phyloP scores from a whole-genome alignment of 2,888 invertebrate species.

The Stenodema calcarata region DNA sequence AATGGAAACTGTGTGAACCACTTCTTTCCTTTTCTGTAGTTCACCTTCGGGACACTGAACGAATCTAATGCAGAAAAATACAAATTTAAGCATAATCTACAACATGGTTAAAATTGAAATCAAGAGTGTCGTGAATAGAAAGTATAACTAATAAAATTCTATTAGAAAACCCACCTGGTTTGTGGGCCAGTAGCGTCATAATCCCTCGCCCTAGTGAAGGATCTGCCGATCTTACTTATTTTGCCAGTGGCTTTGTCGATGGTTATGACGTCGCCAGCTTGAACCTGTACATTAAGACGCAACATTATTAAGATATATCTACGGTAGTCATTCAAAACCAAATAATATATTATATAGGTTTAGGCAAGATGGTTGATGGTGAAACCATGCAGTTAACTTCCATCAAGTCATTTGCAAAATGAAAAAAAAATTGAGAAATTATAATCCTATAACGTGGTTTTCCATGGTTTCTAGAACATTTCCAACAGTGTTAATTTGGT shows the following conservation, averaged over 20 bases:
- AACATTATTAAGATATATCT: neutral
- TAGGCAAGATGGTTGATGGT: too few relatives aligned
- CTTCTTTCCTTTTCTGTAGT: conserved; percentile 96
- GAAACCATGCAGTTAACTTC: too few relatives aligned
- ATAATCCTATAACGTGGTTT: too few relatives aligned
- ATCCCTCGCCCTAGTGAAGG: conserved; percentile 94
- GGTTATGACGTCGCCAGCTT: conserved; percentile 95
- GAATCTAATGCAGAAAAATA: conserved; percentile 65
- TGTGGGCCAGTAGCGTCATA: conserved; percentile 93
- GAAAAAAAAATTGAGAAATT: too few relatives aligned
- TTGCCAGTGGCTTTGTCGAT: conserved; percentile 98
- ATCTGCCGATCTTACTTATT: conserved; percentile 87
- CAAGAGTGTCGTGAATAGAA: neutral
- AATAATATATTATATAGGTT: too few relatives aligned
- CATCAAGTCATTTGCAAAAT: too few relatives aligned
- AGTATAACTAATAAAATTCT: neutral
- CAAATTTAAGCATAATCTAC: neutral
- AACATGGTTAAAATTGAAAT: too few relatives aligned
- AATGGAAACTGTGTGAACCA: conserved; percentile 96
- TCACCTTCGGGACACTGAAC: conserved; percentile 99
- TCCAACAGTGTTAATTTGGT: too few relatives aligned
- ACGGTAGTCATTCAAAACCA: neutral
- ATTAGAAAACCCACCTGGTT: conserved; percentile 58
- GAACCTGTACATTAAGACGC: conserved; percentile 66
- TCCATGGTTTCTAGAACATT: too few relatives aligned